phyloP scores from a whole-genome alignment of 2,113 vertebrate genomes.

The Lutjanus erythropterus region DNA sequence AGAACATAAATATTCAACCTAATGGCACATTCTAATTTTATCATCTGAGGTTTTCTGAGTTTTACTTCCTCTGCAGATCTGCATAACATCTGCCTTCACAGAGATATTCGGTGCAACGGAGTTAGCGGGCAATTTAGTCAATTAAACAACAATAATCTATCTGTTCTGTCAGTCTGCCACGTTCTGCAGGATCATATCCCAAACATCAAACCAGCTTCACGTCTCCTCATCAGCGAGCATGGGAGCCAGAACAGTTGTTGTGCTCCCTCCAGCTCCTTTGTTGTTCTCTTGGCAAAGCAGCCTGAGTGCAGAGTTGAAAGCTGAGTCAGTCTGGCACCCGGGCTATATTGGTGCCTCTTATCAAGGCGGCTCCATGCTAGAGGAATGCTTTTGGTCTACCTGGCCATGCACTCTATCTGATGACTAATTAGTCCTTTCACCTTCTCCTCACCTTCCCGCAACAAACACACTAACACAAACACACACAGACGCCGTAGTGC shows the following conservation, averaged over 20 bases:
- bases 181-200: constrained; percentile 44
- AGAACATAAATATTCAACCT: constrained; percentile 54
- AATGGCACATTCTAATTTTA: constrained; percentile 55
- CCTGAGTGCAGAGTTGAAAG: constrained; percentile 50
- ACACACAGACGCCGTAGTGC: background rate
- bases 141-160: constrained; percentile 59
- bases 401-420: constrained; percentile 49
- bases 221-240: constrained; percentile 34
- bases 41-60: constrained; percentile 33
- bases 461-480: constrained; percentile 9
- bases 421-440: constrained; percentile 52
- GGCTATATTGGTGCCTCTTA: constrained; percentile 48
- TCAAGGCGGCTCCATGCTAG: constrained; percentile 35
- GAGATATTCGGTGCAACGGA: constrained; percentile 20
- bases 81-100: constrained; percentile 52
- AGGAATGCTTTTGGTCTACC: constrained; percentile 65
- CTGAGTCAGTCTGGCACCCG: constrained; percentile 63
- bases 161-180: constrained; percentile 35
- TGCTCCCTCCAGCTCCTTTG: constrained; percentile 48
- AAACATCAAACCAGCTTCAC: constrained; percentile 56
- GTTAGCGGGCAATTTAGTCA: constrained; percentile 48
- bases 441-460: constrained; percentile 48
- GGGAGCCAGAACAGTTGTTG: constrained; percentile 38
- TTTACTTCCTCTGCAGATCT: constrained; percentile 40
- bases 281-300: constrained; percentile 62